A percentile compares a stretch with the other conserved stretches of the same genome.
Evolutionary conservation across 2,888 invertebrate species (phyloP).

Genomic region (Parapristionchus giblindavisi): DNA sequence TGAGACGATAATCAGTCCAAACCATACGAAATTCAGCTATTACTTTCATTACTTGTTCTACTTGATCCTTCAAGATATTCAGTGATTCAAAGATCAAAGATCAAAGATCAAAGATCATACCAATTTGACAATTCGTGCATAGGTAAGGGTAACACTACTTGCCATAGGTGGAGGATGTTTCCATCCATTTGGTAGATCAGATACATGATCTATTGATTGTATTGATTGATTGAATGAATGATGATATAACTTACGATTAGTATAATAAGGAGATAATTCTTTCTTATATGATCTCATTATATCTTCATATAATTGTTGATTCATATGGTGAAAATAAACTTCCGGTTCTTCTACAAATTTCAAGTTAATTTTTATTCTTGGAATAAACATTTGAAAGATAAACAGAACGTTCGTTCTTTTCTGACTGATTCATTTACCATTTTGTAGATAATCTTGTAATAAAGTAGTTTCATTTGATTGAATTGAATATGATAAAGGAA

Average conservation of each 20-base stretch:
- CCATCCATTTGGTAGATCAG: slow-evolving; percentile 20
- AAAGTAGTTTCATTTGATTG: too few species aligned
- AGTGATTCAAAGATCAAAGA: not conserved
- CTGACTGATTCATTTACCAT: too few species aligned
- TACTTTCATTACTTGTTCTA: slow-evolving; percentile 32
- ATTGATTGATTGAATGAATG: not conserved
- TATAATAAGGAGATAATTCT: slow-evolving; percentile 36
- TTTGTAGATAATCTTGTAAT: too few species aligned
- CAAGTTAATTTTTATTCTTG: too few species aligned
- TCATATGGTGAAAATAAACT: slow-evolving; percentile 11
- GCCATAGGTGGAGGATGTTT: slow-evolving; percentile 37
- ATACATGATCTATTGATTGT: slow-evolving; percentile 10
- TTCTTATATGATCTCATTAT: slow-evolving; percentile 27
- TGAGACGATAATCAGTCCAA: slow-evolving; percentile 33
- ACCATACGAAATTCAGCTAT: slow-evolving; percentile 31
- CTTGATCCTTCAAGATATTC: slow-evolving; percentile 4
- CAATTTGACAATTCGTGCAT: slow-evolving; percentile 36
- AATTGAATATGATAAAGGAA: too few species aligned
- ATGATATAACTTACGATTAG: slow-evolving; percentile 27
- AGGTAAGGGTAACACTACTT: slow-evolving; percentile 25
- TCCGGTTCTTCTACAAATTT: not conserved
- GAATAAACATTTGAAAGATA: too few species aligned
- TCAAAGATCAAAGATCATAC: not conserved
- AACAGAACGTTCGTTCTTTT: too few species aligned
- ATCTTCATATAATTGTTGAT: slow-evolving; percentile 17